Base-by-base conservation (phyloP, 2,888 invertebrate genomes). In the Drosophila meridionalis region DNA sequence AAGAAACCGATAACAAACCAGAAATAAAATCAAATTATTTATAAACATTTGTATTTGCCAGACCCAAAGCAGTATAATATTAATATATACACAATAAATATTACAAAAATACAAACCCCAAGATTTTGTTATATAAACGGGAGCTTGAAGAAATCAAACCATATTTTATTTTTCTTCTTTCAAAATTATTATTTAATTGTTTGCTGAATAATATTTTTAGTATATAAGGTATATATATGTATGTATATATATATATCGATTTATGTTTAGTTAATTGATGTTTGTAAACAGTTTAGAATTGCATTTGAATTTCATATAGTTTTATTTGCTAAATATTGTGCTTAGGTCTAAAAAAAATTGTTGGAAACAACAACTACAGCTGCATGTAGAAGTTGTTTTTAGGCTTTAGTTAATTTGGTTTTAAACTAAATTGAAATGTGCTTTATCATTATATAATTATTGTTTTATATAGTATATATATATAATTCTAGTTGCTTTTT, bases 11-110 rank as follows among this genome's bases (percentile, higher is more conserved):
- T 74, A 77, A 75, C 38, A 63, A 40, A 47, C 30, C 48, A 50
- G 62, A 82, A 82, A 79, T 63, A 52, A 81, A 80, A 86, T 86
- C 77, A 86, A 88, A 84, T 83, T 87, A 86, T 82, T 88, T 80
- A 74, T 85, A 86, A 85, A 81, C 66, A 76, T 85, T 88, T 85
- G 87, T 88, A 84, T 84, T 84, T 83, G 83, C 86, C 72, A 76
- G 73, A 81, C 71, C 76, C 69, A 71, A 83, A 74, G 76, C 81
- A 81, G 72, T 68, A 73, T 74, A 80, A 80, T 78, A 75, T 73
- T 68, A 73, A 82, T 82, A 82, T 82, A 81, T 77, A 81, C 76
- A 82, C 72, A 83, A 83, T 87, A 80, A 78, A 86, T 75, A 86
- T 74, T 77, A 56, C 66, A 73, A 73, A 60, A 72, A 76, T 63